phyloP scores from a whole-genome alignment of 1,140 invertebrate genomes.

The Drosophila arawakana region DNA sequence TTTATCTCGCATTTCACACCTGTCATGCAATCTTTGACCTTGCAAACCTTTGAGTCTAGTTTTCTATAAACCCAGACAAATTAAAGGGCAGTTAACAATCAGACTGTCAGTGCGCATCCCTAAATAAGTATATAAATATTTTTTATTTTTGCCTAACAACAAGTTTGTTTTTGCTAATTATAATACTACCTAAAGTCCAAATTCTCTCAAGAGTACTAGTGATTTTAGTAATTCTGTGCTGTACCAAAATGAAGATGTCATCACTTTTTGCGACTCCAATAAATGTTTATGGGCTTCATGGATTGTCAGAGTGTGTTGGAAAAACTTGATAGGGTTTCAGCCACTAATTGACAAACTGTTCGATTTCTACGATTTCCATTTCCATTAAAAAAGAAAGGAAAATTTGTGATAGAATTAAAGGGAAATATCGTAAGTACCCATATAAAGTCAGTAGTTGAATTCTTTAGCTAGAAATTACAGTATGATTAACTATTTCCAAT shows the following conservation, averaged over 20 bases:
- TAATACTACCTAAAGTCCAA: constrained; percentile 32
- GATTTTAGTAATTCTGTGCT: neutral
- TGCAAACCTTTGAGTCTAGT: constrained; percentile 35
- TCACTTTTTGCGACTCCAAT: constrained; percentile 11
- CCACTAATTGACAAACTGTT: constrained; percentile 54
- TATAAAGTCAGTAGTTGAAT: too few relatives aligned
- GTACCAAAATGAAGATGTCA: neutral
- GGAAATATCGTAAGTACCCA: constrained; percentile 47
- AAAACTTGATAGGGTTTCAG: constrained; percentile 61
- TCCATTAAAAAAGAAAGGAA: constrained; percentile 26
- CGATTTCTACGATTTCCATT: constrained; percentile 65
- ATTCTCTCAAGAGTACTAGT: constrained; percentile 12
- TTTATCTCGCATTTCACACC: constrained; percentile 22
- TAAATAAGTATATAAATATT: neutral
- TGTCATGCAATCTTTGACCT: constrained; percentile 47
- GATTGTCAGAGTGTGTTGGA: neutral
- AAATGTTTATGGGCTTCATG: constrained; percentile 58
- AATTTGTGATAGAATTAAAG: constrained; percentile 46
- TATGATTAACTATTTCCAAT: too few relatives aligned
- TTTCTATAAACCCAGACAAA: constrained; percentile 7
- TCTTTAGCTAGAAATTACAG: too few relatives aligned
- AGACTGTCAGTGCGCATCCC: neutral
- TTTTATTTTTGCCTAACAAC: neutral
- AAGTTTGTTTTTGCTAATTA: constrained; percentile 45
- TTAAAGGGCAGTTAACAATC: neutral